Conservation (phyloP, 1,140 invertebrate species). For the Drosophila setifemur region DNA sequence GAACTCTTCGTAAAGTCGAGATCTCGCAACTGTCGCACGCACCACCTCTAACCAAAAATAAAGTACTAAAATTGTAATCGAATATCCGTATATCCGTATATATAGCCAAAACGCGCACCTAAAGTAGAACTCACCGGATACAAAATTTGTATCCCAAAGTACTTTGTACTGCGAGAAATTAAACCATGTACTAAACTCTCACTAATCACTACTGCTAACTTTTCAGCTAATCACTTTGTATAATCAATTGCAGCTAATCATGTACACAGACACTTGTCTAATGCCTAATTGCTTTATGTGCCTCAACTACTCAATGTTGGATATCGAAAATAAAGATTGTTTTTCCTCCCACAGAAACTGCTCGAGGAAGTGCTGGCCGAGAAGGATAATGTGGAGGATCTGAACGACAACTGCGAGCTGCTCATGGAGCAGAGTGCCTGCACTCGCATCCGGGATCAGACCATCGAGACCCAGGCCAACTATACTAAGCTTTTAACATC, state of each 20-base stretch:
- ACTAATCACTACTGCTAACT: conserved; percentile 62
- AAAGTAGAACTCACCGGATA: conserved; percentile 36
- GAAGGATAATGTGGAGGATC: conserved; percentile 90
- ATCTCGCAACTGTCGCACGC: conserved; percentile 61
- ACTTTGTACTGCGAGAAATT: conserved; percentile 20
- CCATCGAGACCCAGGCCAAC: conserved; percentile 90
- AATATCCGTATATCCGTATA: conserved; percentile 14
- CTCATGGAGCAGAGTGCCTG: conserved; percentile 93
- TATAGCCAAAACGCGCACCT: conserved; percentile 38
- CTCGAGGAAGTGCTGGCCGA: conserved; percentile 90
- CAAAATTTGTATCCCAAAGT: conserved; percentile 38
- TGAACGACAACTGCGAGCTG: conserved; percentile 93
- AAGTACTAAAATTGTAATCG: conserved; percentile 46
- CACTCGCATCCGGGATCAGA: conserved; percentile 92
- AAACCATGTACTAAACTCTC: conserved; percentile 52
- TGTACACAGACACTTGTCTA: conserved; percentile 54
- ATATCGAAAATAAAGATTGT: conserved; percentile 8
- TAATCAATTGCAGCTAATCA: conserved; percentile 64
- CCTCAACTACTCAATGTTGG: neutral
- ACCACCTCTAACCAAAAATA: conserved; percentile 67
- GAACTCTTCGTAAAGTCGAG: conserved; percentile 53
- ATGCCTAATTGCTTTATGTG: conserved; percentile 60
- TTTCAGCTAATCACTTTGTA: conserved; percentile 64
- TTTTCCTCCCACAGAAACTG: conserved; percentile 83
- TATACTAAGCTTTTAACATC: conserved; percentile 90